Conservation (phyloP, 1,140 invertebrate species). For the Zaprionus camerounensis region DNA sequence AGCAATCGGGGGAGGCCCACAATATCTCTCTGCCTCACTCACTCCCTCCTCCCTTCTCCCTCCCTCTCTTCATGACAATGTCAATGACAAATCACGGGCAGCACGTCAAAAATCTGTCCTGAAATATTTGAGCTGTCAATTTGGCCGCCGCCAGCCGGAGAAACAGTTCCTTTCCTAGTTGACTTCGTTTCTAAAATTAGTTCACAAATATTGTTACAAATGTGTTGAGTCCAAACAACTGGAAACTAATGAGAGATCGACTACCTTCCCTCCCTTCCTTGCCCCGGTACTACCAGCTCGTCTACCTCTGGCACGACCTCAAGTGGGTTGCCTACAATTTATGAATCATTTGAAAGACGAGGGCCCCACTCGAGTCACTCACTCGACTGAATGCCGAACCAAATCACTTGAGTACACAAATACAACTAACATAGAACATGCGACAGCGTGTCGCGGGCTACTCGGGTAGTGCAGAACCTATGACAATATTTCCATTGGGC, state of each 20-base stretch:
- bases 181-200: constrained; percentile 77
- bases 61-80: constrained; percentile 66
- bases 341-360: constrained; percentile 66
- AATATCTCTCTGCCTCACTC: neutral
- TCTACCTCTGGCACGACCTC: constrained; percentile 33
- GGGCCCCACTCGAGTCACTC: constrained; percentile 29
- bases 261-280: neutral
- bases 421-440: constrained; percentile 13
- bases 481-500: constrained; percentile 9
- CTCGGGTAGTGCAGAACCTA: constrained; percentile 1
- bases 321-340: constrained; percentile 68
- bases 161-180: constrained; percentile 22
- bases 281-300: too few relatives aligned
- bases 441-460: neutral
- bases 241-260: constrained; percentile 43
- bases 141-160: constrained; percentile 23
- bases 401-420: constrained; percentile 65
- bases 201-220: constrained; percentile 84
- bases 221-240: constrained; percentile 84
- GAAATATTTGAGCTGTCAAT: constrained; percentile 83
- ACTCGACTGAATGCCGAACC: constrained; percentile 46
- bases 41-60: neutral
- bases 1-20: constrained; percentile 42
- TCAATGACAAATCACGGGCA: constrained; percentile 84
- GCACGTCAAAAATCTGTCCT: constrained; percentile 83